Conservation (phyloP, 2,888 invertebrate genomes). For the Branchellion lobata region DNA sequence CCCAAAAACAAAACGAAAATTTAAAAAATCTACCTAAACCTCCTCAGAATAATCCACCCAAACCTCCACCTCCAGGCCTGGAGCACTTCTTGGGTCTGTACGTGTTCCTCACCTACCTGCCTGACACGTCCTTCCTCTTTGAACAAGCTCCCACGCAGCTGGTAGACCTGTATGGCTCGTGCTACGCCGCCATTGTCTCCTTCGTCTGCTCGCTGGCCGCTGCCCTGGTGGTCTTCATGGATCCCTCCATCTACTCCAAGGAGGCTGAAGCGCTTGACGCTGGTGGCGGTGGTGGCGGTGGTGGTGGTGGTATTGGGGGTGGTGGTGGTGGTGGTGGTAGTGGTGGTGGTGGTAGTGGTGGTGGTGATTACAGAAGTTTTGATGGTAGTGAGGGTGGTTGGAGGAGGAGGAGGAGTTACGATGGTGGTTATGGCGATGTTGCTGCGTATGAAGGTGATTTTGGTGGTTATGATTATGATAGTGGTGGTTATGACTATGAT, state of each 20-base stretch:
- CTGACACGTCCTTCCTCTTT: constrained; percentile 48
- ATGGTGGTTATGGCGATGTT: not conserved
- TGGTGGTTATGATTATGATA: not conserved
- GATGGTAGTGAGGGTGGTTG: not conserved
- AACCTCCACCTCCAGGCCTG: constrained; percentile 41
- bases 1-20: no score
- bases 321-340: constrained; percentile 15
- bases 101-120: constrained; percentile 49
- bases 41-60: no score
- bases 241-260: constrained; percentile 26
- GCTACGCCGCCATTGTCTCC: constrained; percentile 46
- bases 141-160: constrained; percentile 22
- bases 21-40: no score
- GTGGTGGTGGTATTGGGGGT: not conserved
- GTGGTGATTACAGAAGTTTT: not conserved
- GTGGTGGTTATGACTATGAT: not conserved
- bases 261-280: not conserved
- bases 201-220: constrained; percentile 39
- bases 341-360: not conserved
- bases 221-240: constrained; percentile 37
- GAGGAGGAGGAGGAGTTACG: not conserved
- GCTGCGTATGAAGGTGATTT: not conserved
- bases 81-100: constrained; percentile 49
- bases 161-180: constrained; percentile 50
- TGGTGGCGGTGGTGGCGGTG: not conserved